Base-by-base conservation (phyloP, 2,113 vertebrate species). In the Camelus dromedarius region DNA sequence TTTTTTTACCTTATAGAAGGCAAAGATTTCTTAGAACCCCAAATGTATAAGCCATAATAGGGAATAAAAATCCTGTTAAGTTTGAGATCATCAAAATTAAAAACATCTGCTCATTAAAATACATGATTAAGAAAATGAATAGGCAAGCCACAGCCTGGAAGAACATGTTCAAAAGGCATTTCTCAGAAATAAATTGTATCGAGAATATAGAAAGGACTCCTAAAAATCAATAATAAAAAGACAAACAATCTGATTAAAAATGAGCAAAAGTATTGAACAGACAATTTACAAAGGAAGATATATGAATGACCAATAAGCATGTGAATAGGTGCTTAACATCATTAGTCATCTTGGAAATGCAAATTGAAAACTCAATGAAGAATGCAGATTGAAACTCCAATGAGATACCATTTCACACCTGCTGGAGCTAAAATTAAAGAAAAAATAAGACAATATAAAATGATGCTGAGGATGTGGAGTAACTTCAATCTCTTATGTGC, bases 201-300 rank as follows among this genome's bases (percentile, higher is more conserved):
- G 92, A 15, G 24, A 80, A 93, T 93, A 92, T 32, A 80, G 89
- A 91, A 91, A 70, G 9, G 2, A 66, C 18, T 91, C 30, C 22
- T 95, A 81, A 95, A 95, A 94, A 50, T 91, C 82, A 96, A 62
- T 96, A 80, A 88, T 73, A 84, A 96, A 92, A 90, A 86, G 52
- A 75, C 24, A 87, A 89, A 81, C 69, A 72, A 89, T 93, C n/a
- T 93, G 85, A 93, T 96, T 97, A 56, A 95, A 97, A 95, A 89
- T 73, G 54, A 95, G 50, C 26, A 93, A 79, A 95, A 83, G 15
- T 82, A 89, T 79, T 95, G 35, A 97, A 28, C 35, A 91, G 94
- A 91, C 42, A 82, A 62, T 85, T 89, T 82, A 69, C 82, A 69
- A 73, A 82, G 72, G 32, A 94, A 91, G 30, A 75, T 70, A 26